These are phyloP conservation scores for Drosophila barbarae DNA, from an alignment of 2,888 invertebrate species.

Conservation along the genomic window DNA sequence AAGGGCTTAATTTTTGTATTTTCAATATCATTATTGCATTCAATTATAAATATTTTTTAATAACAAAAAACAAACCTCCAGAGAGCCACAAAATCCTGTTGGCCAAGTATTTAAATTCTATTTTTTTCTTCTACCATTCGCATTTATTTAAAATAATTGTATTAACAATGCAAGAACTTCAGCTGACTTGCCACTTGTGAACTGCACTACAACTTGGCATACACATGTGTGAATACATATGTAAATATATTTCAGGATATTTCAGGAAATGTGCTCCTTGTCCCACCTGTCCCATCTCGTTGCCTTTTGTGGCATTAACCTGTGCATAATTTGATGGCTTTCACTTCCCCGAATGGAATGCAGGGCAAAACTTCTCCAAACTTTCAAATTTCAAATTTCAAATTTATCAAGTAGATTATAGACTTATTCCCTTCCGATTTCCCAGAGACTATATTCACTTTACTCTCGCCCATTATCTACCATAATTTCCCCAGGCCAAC, in stretches of 20 bases:
- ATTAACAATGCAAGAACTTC: background rate
- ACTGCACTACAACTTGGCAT: background rate
- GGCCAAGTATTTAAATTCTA: background rate
- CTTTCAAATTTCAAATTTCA: background rate
- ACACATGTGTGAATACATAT: constrained; percentile 2
- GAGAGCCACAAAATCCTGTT: background rate
- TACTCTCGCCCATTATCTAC: constrained; percentile 10
- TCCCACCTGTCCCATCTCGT: constrained; percentile 3
- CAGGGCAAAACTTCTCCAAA: background rate
- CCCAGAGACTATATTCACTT: constrained; percentile 1
- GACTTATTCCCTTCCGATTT: background rate
- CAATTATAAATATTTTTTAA: too few relatives aligned
- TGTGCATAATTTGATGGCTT: constrained; percentile 60
- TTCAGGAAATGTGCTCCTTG: background rate
- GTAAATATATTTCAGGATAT: background rate
- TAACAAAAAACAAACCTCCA: too few relatives aligned
- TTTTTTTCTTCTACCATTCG: background rate
- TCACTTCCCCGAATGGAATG: background rate
- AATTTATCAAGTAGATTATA: background rate
- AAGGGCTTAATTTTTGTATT: background rate
- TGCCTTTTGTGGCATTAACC: constrained; percentile 46
- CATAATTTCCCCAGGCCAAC: constrained; percentile 39
- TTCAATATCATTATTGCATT: too few relatives aligned
- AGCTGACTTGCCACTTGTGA: background rate
- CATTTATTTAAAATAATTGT: background rate